Conservation (phyloP, 1,140 invertebrate species). For the Neodiprion lecontei region DNA sequence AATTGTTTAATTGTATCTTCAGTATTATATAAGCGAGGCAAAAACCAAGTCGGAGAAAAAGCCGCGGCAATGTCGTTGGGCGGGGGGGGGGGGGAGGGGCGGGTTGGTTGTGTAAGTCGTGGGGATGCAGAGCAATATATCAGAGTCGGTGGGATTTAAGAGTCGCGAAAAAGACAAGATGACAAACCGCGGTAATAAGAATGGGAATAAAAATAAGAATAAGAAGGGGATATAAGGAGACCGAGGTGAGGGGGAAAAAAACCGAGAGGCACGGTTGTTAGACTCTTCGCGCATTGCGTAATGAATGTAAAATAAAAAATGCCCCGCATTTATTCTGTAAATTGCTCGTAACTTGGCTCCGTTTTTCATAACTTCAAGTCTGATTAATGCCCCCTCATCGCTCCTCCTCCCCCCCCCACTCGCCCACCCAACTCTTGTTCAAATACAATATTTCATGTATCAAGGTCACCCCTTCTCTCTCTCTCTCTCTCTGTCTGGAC, state of each 20-base stretch:
- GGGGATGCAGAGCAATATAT: too few relatives aligned
- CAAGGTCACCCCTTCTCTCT: neutral
- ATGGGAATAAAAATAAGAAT: neutral
- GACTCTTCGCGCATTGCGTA: constrained; percentile 5
- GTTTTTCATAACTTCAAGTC: constrained; percentile 17
- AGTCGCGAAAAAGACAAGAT: neutral
- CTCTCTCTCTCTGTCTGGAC: too few relatives aligned
- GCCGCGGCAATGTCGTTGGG: too few relatives aligned
- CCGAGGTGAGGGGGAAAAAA: too few relatives aligned
- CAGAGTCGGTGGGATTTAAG: too few relatives aligned
- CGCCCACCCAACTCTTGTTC: neutral
- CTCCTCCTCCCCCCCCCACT: neutral
- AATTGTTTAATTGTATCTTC: too few relatives aligned
- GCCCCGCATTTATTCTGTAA: constrained; percentile 12
- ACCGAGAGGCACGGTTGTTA: neutral
- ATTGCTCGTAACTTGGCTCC: constrained; percentile 15
- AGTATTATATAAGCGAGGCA: too few relatives aligned
- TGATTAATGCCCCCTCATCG: constrained; percentile 10
- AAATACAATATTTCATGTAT: neutral
- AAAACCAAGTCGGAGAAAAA: too few relatives aligned
- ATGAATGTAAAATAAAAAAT: constrained; percentile 17
- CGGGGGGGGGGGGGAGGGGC: too few relatives aligned
- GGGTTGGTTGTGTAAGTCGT: too few relatives aligned
- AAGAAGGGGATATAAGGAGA: too few relatives aligned
- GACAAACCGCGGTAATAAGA: constrained; percentile 4